These are phyloP conservation scores for Pollimyrus isidori DNA, from an alignment of 2,113 vertebrate genomes.

Conservation along the genomic window DNA sequence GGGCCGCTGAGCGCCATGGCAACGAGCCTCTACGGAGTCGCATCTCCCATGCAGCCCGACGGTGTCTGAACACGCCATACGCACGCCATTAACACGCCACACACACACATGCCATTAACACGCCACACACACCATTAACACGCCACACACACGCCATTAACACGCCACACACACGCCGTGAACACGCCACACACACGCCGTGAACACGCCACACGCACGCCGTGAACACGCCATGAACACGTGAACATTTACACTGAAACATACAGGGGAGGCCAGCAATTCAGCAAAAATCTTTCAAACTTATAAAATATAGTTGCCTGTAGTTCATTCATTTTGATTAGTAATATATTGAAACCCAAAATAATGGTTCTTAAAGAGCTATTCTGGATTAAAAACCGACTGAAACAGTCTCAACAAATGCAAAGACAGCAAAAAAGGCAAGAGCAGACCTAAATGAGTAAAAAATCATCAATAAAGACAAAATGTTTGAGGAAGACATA, in stretches of 20 bases:
- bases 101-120: neutral
- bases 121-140: neutral
- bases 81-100: neutral
- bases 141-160: neutral
- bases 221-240: neutral
- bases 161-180: neutral
- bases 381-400: neutral
- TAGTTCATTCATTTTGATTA: neutral
- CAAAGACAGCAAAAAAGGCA: neutral
- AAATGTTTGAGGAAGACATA: neutral
- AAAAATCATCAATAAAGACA: neutral
- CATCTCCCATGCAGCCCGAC: too few species aligned
- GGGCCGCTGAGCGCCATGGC: neutral
- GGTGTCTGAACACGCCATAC: neutral
- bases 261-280: neutral
- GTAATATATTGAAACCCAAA: neutral
- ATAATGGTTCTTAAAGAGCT: neutral
- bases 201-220: neutral
- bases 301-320: too few species aligned
- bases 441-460: neutral
- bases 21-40: neutral
- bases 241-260: neutral
- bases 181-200: too few species aligned
- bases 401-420: neutral
- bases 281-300: too few species aligned